Evolutionary conservation across 2,113 vertebrate species (phyloP).

Genomic region (Indri indri): DNA sequence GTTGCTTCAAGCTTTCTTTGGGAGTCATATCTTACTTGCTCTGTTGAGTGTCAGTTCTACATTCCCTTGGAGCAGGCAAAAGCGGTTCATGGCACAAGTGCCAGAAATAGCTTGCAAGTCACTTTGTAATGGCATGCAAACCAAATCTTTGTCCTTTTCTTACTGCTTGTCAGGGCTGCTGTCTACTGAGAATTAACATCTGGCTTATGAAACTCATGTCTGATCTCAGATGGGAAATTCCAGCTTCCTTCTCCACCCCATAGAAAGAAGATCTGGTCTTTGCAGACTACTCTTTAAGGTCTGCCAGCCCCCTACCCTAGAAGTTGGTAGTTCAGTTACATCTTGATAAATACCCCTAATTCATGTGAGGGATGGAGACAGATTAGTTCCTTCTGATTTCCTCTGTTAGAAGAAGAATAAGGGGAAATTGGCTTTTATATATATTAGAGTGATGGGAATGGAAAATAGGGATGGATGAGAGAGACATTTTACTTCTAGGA

Average conservation of each 20-base stretch:
- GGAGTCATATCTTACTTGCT: neutral
- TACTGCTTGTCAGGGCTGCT: constrained; percentile 37
- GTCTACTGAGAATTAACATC: constrained; percentile 13
- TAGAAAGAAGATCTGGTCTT: constrained; percentile 29
- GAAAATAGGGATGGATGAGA: neutral
- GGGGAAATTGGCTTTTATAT: neutral
- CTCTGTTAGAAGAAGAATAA: neutral
- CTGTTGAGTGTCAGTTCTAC: neutral
- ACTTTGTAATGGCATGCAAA: constrained; percentile 23
- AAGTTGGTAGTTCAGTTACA: neutral
- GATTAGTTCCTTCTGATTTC: constrained; percentile 10
- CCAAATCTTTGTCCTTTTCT: constrained; percentile 28
- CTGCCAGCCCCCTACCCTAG: neutral
- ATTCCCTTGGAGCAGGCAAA: constrained; percentile 8
- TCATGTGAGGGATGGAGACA: neutral
- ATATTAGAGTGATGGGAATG: neutral
- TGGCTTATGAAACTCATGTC: constrained; percentile 14
- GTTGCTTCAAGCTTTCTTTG: neutral
- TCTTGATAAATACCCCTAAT: neutral
- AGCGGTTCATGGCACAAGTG: neutral
- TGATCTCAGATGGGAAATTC: constrained; percentile 16
- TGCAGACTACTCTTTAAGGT: neutral
- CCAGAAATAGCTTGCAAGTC: constrained; percentile 2
- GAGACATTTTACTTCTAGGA: neutral
- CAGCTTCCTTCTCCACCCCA: neutral